phyloP scores from a whole-genome alignment of 2,888 invertebrate species.

The Lomographa bimaculata region DNA sequence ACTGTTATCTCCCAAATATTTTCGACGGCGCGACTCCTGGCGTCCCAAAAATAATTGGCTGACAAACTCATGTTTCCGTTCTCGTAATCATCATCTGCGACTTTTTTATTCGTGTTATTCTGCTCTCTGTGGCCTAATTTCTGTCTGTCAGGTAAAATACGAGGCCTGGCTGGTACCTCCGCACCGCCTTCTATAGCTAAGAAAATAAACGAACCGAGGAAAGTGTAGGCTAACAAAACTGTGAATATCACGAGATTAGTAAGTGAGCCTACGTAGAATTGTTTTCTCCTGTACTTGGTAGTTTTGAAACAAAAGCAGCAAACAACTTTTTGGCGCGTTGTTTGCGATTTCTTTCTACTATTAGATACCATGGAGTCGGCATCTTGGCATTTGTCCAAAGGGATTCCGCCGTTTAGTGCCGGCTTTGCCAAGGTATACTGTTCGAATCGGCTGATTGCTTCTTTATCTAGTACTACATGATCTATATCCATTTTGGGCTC shows the following conservation, averaged over 20 bases:
- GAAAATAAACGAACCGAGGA: conserved; percentile 91
- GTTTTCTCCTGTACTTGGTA: conserved; percentile 79
- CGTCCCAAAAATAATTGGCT: conserved; percentile 79
- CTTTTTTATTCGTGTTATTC: conserved; percentile 63
- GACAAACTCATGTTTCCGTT: conserved; percentile 69
- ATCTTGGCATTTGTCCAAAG: conserved; percentile 82
- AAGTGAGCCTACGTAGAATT: conserved; percentile 88
- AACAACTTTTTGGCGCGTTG: conserved; percentile 76
- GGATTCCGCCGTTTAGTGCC: conserved; percentile 76
- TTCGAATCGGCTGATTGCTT: conserved; percentile 78
- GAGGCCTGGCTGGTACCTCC: conserved; percentile 78
- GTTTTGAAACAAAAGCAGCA: conserved; percentile 83
- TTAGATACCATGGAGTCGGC: conserved; percentile 77
- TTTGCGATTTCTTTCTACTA: conserved; percentile 76
- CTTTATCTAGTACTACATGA: conserved; percentile 79
- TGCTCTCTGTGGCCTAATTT: conserved; percentile 78
- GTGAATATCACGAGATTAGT: conserved; percentile 93
- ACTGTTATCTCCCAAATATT: conserved; percentile 96
- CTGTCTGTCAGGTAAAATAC: conserved; percentile 77
- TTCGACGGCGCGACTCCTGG: conserved; percentile 87
- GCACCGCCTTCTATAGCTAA: conserved; percentile 91
- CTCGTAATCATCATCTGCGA: conserved; percentile 67
- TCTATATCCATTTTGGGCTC: conserved; percentile 71
- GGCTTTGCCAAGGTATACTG: conserved; percentile 79
- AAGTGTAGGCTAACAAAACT: conserved; percentile 91